Base-by-base conservation (phyloP, 2,113 vertebrate genomes). In the Leptosomus discolor region DNA sequence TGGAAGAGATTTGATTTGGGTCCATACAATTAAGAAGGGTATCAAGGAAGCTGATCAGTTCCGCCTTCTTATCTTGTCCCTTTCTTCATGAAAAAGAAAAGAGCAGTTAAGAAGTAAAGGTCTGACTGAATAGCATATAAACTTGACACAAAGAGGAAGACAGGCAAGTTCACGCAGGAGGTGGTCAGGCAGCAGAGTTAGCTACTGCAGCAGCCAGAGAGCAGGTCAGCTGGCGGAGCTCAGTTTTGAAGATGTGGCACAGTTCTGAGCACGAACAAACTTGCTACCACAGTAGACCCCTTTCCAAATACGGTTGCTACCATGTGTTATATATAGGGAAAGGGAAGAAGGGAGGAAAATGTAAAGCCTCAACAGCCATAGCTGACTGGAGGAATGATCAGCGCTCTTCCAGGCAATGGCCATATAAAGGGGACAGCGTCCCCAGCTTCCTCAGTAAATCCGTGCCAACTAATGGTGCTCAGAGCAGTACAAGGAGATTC, bases 21-120 rank as follows among this genome's bases (percentile, higher is more conserved):
- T 84, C 69, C 65, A 69, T 69, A 26, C 46, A 89, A 95, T 92
- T 92, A 89, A 79, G 69, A 82, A 92, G 86, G 57, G 11, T 92
- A 96, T 96, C 91, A 87, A 88, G 87, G 70, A 95, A 94, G 39
- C 57, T 37, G 32, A 93, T 96, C 91, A 83, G 43, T 83, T 94
- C 67, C 32, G 87, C 53, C 26, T 84, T 70, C 91, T 95, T 96
- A 94, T 96, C 94, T 96, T 69, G 46, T 88, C 41, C 65, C n/a
- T 89, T 95, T 94, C 89, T 79, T 85, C 74, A 56, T 54, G n/a
- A 76, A 91, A 88, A 91, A 81, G 32, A 85, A 95, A 95, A 85
- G 43, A 81, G 17, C 39, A 57, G 64, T 53, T 95, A 76, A 86
- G 76, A 73, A 92, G 76, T 79, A 23, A 91, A 94, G 61, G 77